Conservation (phyloP, 2,113 vertebrate species). For the Callorhinus ursinus region DNA sequence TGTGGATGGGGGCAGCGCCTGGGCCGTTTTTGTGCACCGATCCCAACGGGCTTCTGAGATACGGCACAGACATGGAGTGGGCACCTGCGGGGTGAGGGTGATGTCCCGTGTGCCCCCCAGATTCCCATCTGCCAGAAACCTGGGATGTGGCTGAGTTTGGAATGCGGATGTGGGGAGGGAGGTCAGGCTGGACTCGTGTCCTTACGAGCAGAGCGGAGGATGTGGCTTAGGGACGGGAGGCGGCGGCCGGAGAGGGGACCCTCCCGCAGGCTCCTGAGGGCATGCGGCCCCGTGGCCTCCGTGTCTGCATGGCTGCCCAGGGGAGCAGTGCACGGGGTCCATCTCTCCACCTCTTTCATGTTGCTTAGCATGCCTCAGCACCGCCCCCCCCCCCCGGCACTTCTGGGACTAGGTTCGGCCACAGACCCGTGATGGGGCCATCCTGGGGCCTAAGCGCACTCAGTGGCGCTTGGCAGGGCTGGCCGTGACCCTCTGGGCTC, state of each 20-base stretch:
- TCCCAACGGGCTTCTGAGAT: background rate
- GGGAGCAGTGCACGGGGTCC: background rate
- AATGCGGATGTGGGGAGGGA: background rate
- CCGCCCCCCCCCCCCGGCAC: no score
- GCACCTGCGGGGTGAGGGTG: background rate
- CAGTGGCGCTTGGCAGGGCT: background rate
- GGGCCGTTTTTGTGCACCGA: background rate
- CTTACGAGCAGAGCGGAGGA: background rate
- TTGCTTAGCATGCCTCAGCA: background rate
- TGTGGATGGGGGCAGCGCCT: no score
- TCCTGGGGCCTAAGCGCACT: background rate
- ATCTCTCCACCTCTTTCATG: background rate
- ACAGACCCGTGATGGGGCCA: background rate
- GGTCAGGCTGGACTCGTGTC: background rate
- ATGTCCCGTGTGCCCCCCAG: background rate
- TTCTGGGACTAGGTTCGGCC: background rate
- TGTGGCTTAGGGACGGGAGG: background rate
- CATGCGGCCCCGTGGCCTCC: background rate
- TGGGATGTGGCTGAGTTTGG: background rate
- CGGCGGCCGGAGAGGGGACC: fast-evolving
- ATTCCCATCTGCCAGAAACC: background rate
- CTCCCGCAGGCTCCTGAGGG: background rate
- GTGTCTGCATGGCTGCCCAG: background rate
- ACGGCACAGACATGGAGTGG: background rate
- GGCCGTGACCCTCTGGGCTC: background rate